A percentile compares a stretch with the other conserved stretches of the same genome.
Conservation (phyloP, 1,140 invertebrate genomes). For the Drosophila guanche region DNA sequence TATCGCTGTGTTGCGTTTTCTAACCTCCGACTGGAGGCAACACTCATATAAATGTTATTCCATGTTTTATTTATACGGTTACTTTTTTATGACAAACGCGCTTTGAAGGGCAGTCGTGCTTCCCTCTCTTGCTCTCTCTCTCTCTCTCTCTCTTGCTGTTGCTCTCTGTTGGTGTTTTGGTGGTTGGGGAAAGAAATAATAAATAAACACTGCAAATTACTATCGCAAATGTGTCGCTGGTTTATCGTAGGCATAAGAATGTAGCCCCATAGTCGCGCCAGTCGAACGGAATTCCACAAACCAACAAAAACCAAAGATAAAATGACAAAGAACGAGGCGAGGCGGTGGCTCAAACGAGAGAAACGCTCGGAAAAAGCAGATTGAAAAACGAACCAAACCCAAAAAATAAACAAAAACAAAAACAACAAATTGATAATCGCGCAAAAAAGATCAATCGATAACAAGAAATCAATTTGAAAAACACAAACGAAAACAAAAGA, state of each 20-base stretch:
- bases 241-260: conserved; percentile 48
- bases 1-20: conserved; percentile 12
- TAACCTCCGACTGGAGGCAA: conserved; percentile 10
- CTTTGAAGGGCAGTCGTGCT: conserved; percentile 58
- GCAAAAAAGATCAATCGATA: conserved; percentile 33
- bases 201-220: conserved; percentile 14
- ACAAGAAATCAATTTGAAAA: conserved; percentile 71
- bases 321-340: conserved; percentile 74
- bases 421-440: conserved; percentile 60
- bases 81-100: conserved; percentile 39
- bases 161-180: too few relatives aligned
- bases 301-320: conserved; percentile 72
- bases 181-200: too few relatives aligned
- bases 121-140: too few relatives aligned
- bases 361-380: conserved; percentile 23
- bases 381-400: conserved; percentile 45
- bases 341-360: conserved; percentile 4
- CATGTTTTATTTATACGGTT: conserved; percentile 6
- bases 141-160: too few relatives aligned
- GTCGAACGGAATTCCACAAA: conserved; percentile 57
- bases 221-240: conserved; percentile 22
- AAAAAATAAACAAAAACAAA: conserved; percentile 34
- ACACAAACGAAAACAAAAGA: conserved; percentile 55
- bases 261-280: conserved; percentile 36
- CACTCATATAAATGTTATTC: conserved; percentile 20